phyloP scores from a whole-genome alignment of 2,888 invertebrate genomes.

The Lepetodrilus schrolli region DNA sequence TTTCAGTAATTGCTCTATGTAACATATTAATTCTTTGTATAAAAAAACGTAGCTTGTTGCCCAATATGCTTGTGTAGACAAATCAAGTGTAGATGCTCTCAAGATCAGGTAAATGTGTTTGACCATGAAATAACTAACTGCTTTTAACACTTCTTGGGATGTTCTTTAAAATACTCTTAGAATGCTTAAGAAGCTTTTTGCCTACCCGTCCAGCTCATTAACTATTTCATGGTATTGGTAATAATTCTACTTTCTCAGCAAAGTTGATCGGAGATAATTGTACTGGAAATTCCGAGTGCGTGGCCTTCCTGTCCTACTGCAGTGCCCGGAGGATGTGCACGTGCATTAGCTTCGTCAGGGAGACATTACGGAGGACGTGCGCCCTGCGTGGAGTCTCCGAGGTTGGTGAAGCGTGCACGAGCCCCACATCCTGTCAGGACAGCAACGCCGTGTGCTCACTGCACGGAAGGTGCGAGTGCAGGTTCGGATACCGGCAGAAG shows the following conservation, averaged over 20 bases:
- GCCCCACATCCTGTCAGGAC: conserved; percentile 33
- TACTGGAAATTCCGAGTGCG: not conserved
- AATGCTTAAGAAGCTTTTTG: not conserved
- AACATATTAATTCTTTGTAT: no score
- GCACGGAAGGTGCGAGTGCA: conserved; percentile 34
- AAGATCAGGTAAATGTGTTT: not conserved
- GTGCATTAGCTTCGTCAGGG: not conserved
- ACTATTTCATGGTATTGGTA: not conserved
- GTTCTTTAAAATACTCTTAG: not conserved
- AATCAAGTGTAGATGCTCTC: no score
- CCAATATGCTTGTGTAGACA: no score
- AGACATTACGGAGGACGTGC: not conserved
- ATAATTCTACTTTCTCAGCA: not conserved
- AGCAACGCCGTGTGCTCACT: conserved; percentile 29
- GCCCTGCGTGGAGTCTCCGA: not conserved
- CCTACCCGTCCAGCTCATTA: not conserved
- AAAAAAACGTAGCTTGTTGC: no score
- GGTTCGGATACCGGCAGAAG: conserved; percentile 32
- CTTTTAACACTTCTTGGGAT: not conserved
- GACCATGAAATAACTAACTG: not conserved
- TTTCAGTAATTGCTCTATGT: not conserved
- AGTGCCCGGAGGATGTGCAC: not conserved
- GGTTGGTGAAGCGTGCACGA: conserved; percentile 31
- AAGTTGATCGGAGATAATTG: not conserved
- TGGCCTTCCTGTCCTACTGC: conserved; percentile 14